Percentiles rank a stretch among this genome's conserved stretches.
phyloP scores from a whole-genome alignment of 1,140 invertebrate genomes.

The Calephelis virginiensis region DNA sequence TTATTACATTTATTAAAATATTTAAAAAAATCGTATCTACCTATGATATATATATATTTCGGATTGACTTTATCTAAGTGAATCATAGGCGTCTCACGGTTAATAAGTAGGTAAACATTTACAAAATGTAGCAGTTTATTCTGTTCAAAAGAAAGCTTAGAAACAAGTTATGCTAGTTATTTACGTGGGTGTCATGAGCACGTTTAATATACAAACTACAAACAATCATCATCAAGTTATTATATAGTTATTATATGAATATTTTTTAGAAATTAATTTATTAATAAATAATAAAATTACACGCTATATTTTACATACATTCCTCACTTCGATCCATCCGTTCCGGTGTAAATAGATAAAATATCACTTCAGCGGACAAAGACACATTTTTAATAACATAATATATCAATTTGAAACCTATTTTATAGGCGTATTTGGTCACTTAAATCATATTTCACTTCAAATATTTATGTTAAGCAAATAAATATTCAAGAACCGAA shows the following conservation, averaged over 20 bases:
- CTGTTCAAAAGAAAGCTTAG: neutral
- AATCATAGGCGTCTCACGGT: no score
- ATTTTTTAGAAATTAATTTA: no score
- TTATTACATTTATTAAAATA: no score
- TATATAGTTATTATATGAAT: no score
- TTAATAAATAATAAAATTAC: neutral
- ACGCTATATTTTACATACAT: conserved; percentile 32
- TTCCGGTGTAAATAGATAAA: conserved; percentile 24
- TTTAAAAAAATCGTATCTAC: no score
- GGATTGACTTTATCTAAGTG: no score
- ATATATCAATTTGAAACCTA: neutral
- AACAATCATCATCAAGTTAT: no score
- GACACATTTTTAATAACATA: conserved; percentile 13
- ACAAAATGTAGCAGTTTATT: neutral
- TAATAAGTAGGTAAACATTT: neutral
- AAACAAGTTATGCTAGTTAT: conserved; percentile 6
- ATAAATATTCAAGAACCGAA: conserved; percentile 10
- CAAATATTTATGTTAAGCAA: conserved; percentile 14
- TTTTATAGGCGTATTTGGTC: neutral
- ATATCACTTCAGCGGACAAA: conserved; percentile 17
- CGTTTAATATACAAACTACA: neutral
- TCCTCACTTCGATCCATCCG: conserved; percentile 35
- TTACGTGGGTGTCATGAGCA: conserved; percentile 10
- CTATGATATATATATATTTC: no score
- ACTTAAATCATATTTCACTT: conserved; percentile 11